A percentile compares a stretch with the other conserved stretches of the same genome.
Conservation (phyloP, 2,888 invertebrate genomes). For the Anaspis maculata region DNA sequence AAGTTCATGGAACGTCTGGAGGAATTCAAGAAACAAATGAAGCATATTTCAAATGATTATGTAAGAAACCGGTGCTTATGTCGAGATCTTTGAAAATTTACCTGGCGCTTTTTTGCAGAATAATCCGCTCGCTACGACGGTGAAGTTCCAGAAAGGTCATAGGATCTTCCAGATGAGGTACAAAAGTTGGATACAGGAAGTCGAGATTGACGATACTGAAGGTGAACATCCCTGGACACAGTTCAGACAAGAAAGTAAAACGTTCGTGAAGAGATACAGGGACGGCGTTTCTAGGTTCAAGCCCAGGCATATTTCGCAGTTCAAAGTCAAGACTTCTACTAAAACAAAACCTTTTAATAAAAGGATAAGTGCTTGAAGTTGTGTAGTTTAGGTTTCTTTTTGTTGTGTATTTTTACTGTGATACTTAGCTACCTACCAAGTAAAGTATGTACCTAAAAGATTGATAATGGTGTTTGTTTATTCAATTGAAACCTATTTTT, state of each 20-base stretch:
- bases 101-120: too few relatives aligned
- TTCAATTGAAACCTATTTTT: too few relatives aligned
- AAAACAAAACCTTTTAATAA: too few relatives aligned
- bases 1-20: conserved; percentile 56
- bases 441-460: too few relatives aligned
- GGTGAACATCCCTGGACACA: conserved; percentile 58
- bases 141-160: conserved; percentile 36
- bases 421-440: too few relatives aligned
- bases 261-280: conserved; percentile 28
- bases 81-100: too few relatives aligned
- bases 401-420: too few relatives aligned
- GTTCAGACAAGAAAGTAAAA: conserved; percentile 40
- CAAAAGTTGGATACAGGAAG: conserved; percentile 43
- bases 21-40: conserved; percentile 51
- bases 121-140: not conserved
- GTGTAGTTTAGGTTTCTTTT: too few relatives aligned
- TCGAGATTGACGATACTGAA: conserved; percentile 43
- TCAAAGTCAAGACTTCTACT: conserved; percentile 32
- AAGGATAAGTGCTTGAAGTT: too few relatives aligned
- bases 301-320: conserved; percentile 30
- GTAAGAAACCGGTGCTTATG: too few relatives aligned
- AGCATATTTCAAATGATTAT: conserved; percentile 44
- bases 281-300: conserved; percentile 34
- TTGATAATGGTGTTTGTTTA: too few relatives aligned
- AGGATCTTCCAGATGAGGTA: conserved; percentile 43